A percentile compares a stretch with the other conserved stretches of the same genome.
Evolutionary conservation across 2,888 invertebrate genomes (phyloP).

Genomic region (Psylliodes chrysocephalus): DNA sequence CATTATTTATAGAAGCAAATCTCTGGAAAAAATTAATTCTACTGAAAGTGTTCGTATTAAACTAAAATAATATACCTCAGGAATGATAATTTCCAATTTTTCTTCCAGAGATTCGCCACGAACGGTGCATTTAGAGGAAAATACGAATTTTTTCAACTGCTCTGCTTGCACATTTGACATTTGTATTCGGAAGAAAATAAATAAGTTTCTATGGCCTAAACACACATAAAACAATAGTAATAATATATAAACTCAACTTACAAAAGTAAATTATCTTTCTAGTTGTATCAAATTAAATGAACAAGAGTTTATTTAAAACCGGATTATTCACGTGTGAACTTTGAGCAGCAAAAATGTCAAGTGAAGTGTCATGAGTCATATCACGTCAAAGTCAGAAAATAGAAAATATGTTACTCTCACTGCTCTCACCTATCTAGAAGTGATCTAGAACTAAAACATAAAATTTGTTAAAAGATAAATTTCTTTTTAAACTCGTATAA

Average conservation of each 20-base stretch:
- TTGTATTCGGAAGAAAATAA: not conserved
- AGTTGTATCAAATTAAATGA: no score
- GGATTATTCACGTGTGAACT: no score
- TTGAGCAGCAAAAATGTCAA: no score
- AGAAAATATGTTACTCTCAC: no score
- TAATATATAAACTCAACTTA: not conserved
- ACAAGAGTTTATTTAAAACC: no score
- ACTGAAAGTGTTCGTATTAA: not conserved
- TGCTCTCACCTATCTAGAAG: no score
- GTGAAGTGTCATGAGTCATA: no score
- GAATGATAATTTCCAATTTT: constrained; percentile 82
- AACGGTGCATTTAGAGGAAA: constrained; percentile 73
- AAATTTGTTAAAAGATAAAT: no score
- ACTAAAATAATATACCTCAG: constrained; percentile 69
- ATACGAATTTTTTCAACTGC: constrained; percentile 85
- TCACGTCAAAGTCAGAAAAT: no score
- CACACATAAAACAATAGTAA: not conserved
- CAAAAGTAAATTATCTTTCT: constrained; percentile 1
- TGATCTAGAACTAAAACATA: no score
- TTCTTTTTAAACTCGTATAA: no score
- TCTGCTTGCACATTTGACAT: constrained; percentile 73
- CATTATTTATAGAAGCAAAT: no score
- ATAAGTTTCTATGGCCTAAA: not conserved
- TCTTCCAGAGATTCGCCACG: constrained; percentile 74
- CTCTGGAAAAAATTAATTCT: not conserved